These are phyloP conservation scores for Rhyacichthys aspro DNA, from an alignment of 2,797 vertebrate species.

Conservation along the genomic window DNA sequence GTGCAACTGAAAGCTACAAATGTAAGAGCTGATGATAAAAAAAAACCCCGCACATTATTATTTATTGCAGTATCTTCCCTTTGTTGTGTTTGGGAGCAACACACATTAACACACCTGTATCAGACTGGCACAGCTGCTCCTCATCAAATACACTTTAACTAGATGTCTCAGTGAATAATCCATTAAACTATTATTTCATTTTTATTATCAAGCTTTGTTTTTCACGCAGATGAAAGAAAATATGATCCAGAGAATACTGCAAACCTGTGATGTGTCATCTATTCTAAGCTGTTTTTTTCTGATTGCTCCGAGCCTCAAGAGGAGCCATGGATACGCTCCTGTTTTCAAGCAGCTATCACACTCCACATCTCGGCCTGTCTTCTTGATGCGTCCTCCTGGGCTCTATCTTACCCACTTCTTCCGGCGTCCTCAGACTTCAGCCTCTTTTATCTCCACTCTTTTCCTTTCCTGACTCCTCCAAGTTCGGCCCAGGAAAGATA, in stretches of 20 bases:
- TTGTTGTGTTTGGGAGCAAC: too few species aligned
- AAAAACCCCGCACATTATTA: too few species aligned
- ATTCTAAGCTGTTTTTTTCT: constrained; percentile 9
- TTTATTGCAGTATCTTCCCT: too few species aligned
- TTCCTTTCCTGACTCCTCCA: constrained; percentile 45
- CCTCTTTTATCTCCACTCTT: constrained; percentile 55
- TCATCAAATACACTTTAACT: too few species aligned
- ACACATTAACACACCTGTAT: too few species aligned
- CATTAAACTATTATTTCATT: too few species aligned
- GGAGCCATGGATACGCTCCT: constrained; percentile 32
- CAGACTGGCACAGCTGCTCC: too few species aligned
- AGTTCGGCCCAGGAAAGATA: constrained; percentile 36
- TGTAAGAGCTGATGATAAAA: too few species aligned
- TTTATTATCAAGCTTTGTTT: background rate
- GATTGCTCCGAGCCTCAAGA: constrained; percentile 36
- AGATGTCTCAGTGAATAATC: too few species aligned
- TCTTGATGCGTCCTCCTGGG: constrained; percentile 62
- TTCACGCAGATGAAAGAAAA: constrained; percentile 35
- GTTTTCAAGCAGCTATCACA: constrained; percentile 52
- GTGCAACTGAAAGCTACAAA: too few species aligned
- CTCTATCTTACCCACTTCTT: constrained; percentile 55
- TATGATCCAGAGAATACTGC: constrained; percentile 25
- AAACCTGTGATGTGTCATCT: constrained; percentile 14
- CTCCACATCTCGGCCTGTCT: constrained; percentile 54
- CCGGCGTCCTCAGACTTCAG: constrained; percentile 47